These are phyloP conservation scores for Parnassius apollo DNA, from an alignment of 2,888 invertebrate genomes.

Conservation along the genomic window DNA sequence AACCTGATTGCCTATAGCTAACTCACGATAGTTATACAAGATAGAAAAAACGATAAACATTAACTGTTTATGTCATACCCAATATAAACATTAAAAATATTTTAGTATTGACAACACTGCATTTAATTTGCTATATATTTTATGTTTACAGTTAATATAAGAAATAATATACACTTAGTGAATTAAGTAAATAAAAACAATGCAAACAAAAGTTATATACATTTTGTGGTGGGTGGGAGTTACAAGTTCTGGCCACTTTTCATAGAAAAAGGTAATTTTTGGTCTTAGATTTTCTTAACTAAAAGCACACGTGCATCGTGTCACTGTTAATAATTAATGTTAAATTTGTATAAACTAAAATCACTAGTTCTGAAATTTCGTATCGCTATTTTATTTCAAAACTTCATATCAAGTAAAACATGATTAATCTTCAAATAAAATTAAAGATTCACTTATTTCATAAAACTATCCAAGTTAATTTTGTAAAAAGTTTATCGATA, in stretches of 20 bases:
- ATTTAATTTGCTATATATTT: slow-evolving; percentile 9
- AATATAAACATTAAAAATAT: slow-evolving; percentile 5
- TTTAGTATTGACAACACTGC: slow-evolving; percentile 2
- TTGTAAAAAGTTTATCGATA: too few relatives aligned
- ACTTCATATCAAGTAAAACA: not conserved
- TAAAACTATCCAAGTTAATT: too few relatives aligned
- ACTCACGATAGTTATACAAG: slow-evolving; percentile 43
- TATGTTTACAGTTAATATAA: slow-evolving; percentile 28
- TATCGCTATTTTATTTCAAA: slow-evolving; percentile 15
- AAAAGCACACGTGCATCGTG: not conserved
- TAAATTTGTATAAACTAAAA: not conserved
- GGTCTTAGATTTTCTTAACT: slow-evolving; percentile 46
- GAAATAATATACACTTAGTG: slow-evolving; percentile 50
- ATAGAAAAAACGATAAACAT: slow-evolving; percentile 24
- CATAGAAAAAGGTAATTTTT: slow-evolving; percentile 46
- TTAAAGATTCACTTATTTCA: too few relatives aligned
- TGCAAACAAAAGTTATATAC: slow-evolving; percentile 62
- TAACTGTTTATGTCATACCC: not conserved
- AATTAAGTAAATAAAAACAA: slow-evolving; percentile 53
- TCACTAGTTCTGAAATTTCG: not conserved
- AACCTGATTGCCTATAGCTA: slow-evolving; percentile 62
- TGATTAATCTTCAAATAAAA: too few relatives aligned
- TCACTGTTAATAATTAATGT: not conserved
- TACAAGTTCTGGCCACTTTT: slow-evolving; percentile 66
- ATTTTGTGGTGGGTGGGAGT: slow-evolving; percentile 71